phyloP scores from a whole-genome alignment of 2,113 vertebrate species.

The Phyllostomus hastatus region DNA sequence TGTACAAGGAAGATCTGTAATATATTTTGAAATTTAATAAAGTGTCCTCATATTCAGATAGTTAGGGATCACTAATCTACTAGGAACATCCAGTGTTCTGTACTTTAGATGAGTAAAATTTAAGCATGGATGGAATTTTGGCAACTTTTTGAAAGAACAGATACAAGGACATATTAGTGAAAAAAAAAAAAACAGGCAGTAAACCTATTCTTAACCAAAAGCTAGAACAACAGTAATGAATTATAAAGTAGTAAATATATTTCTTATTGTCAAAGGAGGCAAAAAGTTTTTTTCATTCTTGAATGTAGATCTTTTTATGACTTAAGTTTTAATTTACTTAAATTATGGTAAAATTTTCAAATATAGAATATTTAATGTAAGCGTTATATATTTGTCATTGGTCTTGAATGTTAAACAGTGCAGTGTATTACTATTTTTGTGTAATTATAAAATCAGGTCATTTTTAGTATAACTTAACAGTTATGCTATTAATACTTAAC shows the following conservation, averaged over 20 bases:
- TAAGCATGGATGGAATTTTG: neutral
- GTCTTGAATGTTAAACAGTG: neutral
- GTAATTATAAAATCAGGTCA: neutral
- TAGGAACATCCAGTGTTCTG: neutral
- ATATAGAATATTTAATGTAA: neutral
- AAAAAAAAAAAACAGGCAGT: neutral
- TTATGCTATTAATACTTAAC: neutral
- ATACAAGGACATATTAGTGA: neutral
- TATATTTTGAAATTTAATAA: neutral
- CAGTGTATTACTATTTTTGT: neutral
- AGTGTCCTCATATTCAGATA: neutral
- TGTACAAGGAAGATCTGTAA: neutral
- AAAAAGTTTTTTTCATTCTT: neutral
- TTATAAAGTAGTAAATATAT: neutral
- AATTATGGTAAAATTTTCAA: conserved; percentile 11
- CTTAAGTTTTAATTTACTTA: conserved; percentile 34
- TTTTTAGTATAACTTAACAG: neutral
- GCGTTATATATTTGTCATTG: neutral
- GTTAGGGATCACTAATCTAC: neutral
- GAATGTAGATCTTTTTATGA: neutral
- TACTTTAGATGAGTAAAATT: neutral
- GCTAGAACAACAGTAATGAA: neutral
- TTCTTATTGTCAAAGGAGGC: neutral
- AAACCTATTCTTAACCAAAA: neutral
- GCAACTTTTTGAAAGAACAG: neutral